These are phyloP conservation scores for Poeciliopsis presidionis DNA, from an alignment of 2,797 vertebrate species.

Conservation along the genomic window DNA sequence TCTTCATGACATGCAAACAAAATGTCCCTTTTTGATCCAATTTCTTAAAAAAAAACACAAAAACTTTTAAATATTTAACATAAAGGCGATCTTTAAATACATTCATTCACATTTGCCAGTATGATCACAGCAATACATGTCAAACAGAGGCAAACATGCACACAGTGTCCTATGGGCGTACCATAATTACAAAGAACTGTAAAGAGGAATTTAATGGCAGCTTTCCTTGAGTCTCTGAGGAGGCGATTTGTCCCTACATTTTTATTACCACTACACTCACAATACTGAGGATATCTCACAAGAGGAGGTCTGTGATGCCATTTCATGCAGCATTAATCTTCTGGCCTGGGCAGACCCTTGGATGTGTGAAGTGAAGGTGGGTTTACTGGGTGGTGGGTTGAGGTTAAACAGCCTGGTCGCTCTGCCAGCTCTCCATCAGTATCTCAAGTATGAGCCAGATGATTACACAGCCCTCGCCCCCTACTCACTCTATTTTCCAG, in stretches of 20 bases:
- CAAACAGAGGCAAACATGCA: constrained; percentile 8
- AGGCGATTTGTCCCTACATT: constrained; percentile 28
- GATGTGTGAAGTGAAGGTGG: constrained; percentile 30
- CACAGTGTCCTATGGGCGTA: constrained; percentile 3
- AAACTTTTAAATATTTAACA: constrained; percentile 34
- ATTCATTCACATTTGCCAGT: constrained; percentile 4
- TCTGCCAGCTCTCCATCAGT: constrained; percentile 60
- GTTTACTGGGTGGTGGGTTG: constrained; percentile 37
- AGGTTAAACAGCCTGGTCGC: constrained; percentile 67
- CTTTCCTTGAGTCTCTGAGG: constrained; percentile 37
- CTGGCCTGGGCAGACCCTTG: constrained; percentile 30
- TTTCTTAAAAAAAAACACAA: constrained; percentile 3
- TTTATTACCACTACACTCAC: constrained; percentile 42
- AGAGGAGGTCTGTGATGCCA: constrained; percentile 59
- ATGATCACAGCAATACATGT: constrained; percentile 9
- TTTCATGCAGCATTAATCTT: constrained; percentile 79
- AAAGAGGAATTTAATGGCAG: constrained; percentile 40
- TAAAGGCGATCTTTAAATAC: constrained; percentile 4
- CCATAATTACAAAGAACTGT: constrained; percentile 27
- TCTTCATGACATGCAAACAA: too few species aligned
- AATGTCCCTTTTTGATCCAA: not conserved
- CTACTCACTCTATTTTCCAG: constrained; percentile 54
- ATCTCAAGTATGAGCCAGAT: constrained; percentile 71
- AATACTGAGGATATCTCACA: constrained; percentile 56
- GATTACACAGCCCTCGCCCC: constrained; percentile 58